Evolutionary conservation across 2,113 vertebrate genomes (phyloP).

Genomic region (Caranx ignobilis): DNA sequence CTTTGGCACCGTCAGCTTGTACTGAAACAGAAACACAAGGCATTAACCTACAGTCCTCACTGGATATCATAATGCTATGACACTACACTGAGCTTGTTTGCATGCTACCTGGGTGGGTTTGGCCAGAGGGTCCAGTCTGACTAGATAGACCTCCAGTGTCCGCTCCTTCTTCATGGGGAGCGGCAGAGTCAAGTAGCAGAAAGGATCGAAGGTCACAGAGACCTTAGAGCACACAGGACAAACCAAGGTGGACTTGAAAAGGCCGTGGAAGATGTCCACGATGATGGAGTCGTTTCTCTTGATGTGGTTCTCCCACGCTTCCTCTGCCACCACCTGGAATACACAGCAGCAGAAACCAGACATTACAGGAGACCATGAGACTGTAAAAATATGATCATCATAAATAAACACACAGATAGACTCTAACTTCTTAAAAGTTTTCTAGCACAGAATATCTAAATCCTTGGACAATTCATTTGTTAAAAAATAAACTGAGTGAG

Average conservation of each 20-base stretch:
- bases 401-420: background rate
- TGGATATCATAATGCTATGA: background rate
- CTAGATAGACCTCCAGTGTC: constrained; percentile 95
- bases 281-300: constrained; percentile 99
- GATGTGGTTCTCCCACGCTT: constrained; percentile 98
- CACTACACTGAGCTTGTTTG: background rate
- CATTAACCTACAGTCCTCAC: background rate
- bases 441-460: background rate
- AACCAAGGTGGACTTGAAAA: constrained; percentile 98
- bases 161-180: constrained; percentile 98
- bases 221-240: constrained; percentile 97
- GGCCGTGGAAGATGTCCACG: constrained; percentile 99
- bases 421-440: too few relatives aligned
- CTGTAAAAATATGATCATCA: background rate
- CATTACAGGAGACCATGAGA: background rate
- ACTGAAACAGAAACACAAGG: constrained; percentile 81
- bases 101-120: constrained; percentile 93
- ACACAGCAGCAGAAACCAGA: background rate
- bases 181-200: constrained; percentile 98
- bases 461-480: background rate
- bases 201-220: constrained; percentile 98
- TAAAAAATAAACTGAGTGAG: too few relatives aligned
- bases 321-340: constrained; percentile 95
- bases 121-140: constrained; percentile 92
- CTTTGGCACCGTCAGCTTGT: constrained; percentile 98